Percentiles rank a stretch among this genome's conserved stretches.
Conservation (phyloP, 2,797 vertebrate genomes). For the Salarias fasciatus region DNA sequence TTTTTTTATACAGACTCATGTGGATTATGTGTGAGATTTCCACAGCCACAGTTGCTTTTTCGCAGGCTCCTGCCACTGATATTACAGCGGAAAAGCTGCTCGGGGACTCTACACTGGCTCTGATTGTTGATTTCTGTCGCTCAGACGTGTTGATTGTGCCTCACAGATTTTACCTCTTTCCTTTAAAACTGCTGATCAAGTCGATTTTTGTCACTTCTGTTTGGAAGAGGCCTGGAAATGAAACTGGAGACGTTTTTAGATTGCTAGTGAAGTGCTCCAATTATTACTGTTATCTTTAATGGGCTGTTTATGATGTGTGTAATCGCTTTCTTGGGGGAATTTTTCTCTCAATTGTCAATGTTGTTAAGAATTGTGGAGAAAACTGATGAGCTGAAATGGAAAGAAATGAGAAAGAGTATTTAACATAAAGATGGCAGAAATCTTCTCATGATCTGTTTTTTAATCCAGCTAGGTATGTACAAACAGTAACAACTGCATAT, state of each 20-base stretch:
- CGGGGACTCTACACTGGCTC: neutral
- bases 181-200: neutral
- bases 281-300: neutral
- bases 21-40: no score
- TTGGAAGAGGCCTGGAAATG: neutral
- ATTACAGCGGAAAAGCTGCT: neutral
- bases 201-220: neutral
- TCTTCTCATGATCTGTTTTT: no score
- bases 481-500: no score
- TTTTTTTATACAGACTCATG: no score
- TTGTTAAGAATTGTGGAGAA: no score
- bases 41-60: no score
- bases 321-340: no score
- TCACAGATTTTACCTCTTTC: conserved; percentile 1
- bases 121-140: neutral
- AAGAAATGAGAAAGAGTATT: no score
- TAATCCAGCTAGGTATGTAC: no score
- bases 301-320: neutral
- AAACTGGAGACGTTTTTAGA: neutral
- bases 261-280: neutral
- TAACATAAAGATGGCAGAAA: no score
- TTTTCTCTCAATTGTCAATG: no score
- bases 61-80: neutral
- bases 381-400: no score
- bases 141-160: conserved; percentile 29